Conservation (phyloP, 1,140 invertebrate genomes). For the Saxidomus purpurata region DNA sequence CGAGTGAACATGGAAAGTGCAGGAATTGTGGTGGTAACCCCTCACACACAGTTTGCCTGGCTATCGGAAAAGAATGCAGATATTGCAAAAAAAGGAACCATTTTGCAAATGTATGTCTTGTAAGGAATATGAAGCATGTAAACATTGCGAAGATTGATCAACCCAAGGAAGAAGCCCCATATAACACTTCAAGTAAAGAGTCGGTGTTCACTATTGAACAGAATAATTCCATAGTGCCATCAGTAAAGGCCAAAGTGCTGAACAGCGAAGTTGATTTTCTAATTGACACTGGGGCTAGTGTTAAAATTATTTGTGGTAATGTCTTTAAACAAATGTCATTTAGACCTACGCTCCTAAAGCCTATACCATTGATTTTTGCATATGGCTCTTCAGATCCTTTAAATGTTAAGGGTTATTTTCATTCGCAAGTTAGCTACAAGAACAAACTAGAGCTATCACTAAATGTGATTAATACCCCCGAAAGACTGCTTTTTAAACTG, state of each 20-base stretch:
- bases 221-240: not conserved
- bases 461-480: too few relatives aligned
- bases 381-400: not conserved
- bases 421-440: not conserved
- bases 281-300: not conserved
- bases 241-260: not conserved
- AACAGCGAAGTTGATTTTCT: not conserved
- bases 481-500: too few relatives aligned
- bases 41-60: too few relatives aligned
- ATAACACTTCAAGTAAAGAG: not conserved
- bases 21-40: too few relatives aligned
- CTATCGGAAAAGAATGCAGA: too few relatives aligned
- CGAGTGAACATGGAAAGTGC: too few relatives aligned
- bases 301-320: not conserved
- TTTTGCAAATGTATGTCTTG: too few relatives aligned
- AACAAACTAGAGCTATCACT: too few relatives aligned
- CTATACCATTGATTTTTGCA: constrained; percentile 9
- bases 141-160: not conserved
- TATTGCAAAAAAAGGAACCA: too few relatives aligned
- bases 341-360: not conserved
- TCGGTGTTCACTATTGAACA: not conserved
- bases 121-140: not conserved
- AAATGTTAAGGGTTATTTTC: constrained; percentile 1
- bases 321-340: not conserved
- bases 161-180: not conserved